A percentile compares a stretch with the other conserved stretches of the same genome.
Conservation (phyloP, 2,888 invertebrate species). For the Spisula solida region DNA sequence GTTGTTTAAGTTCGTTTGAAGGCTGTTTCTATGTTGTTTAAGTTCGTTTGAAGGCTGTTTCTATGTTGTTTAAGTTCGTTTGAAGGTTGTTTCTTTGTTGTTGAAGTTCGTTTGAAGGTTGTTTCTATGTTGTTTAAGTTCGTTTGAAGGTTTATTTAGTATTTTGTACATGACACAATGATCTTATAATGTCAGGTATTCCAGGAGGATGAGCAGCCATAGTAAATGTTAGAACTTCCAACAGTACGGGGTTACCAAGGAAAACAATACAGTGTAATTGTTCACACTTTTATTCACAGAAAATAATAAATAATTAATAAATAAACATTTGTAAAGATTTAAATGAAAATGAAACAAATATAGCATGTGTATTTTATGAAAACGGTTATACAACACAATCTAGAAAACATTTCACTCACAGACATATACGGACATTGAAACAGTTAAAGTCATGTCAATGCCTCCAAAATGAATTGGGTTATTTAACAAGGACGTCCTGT, state of each 20-base stretch:
- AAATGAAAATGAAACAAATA: conserved; percentile 35
- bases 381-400: conserved; percentile 32
- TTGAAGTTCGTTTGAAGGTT: too few species aligned
- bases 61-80: too few species aligned
- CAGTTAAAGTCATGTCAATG: neutral
- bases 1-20: too few species aligned
- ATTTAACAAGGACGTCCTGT: neutral
- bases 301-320: conserved; percentile 72
- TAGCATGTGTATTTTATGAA: conserved; percentile 21
- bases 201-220: too few species aligned
- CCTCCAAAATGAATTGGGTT: neutral
- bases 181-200: too few species aligned
- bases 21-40: too few species aligned
- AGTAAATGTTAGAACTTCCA: too few species aligned
- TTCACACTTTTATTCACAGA: conserved; percentile 70
- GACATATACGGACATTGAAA: neutral
- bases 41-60: too few species aligned
- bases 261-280: conserved; percentile 15
- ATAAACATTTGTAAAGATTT: conserved; percentile 58
- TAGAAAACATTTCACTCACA: conserved; percentile 13
- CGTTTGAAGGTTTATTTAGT: too few species aligned
- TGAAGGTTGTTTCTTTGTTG: too few species aligned
- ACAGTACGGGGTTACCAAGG: neutral
- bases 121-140: too few species aligned
- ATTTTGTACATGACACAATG: too few species aligned